A percentile compares a stretch with the other conserved stretches of the same genome.
phyloP scores from a whole-genome alignment of 2,797 vertebrate species.

The Tapirus indicus region DNA sequence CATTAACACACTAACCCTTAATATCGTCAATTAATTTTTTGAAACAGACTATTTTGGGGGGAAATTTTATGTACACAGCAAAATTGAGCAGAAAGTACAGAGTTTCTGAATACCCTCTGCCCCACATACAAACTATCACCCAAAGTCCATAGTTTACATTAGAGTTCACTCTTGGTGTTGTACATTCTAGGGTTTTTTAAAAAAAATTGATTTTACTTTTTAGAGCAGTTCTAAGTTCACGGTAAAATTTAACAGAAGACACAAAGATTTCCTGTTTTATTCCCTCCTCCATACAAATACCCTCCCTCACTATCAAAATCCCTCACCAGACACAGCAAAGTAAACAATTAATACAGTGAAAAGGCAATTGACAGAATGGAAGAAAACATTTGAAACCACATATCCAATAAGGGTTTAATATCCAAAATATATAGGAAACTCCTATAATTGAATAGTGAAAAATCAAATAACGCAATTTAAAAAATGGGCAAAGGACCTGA shows the following conservation, averaged over 20 bases:
- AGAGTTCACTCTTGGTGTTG: neutral
- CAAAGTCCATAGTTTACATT: neutral
- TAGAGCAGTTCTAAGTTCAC: neutral
- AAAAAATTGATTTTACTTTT: neutral
- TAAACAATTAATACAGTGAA: neutral
- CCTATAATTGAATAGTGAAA: neutral
- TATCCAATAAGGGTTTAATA: neutral
- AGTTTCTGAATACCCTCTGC: neutral
- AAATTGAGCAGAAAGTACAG: neutral
- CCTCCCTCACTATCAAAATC: neutral
- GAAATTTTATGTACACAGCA: neutral
- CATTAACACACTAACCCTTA: neutral
- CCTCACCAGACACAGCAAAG: neutral
- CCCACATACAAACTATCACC: too few relatives aligned
- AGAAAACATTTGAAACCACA: neutral
- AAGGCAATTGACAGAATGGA: neutral
- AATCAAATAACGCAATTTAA: neutral
- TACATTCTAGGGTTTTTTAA: neutral
- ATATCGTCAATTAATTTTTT: neutral
- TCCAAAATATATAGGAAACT: neutral
- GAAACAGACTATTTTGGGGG: neutral
- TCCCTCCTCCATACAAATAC: accelerated
- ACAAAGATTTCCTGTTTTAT: neutral
- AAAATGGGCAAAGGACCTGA: neutral
- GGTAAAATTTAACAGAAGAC: neutral